phyloP scores from a whole-genome alignment of 2,888 invertebrate genomes.

The Alsophila aescularia region DNA sequence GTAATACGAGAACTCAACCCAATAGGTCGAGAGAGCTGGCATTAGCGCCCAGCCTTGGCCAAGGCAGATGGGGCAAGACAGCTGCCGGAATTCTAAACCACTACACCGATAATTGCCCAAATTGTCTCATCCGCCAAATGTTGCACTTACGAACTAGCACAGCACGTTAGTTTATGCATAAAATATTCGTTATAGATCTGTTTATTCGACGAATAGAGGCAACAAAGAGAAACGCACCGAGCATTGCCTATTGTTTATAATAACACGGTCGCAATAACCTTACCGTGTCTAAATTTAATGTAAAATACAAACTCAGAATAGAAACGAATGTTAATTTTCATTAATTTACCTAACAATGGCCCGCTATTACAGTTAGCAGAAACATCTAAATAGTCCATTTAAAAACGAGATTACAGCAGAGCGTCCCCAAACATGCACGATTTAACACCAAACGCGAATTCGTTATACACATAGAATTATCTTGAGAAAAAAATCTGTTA shows the following conservation, averaged over 20 bases:
- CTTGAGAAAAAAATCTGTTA: constrained; percentile 76
- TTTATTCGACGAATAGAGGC: constrained; percentile 9
- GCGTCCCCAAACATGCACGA: constrained; percentile 73
- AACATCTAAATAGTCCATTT: constrained; percentile 79
- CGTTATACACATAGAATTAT: constrained; percentile 82
- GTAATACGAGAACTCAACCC: constrained; percentile 67
- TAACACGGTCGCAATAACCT: constrained; percentile 40
- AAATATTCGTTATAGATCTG: constrained; percentile 17
- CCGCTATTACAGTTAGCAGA: constrained; percentile 63
- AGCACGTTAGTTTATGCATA: constrained; percentile 13
- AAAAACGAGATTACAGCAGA: constrained; percentile 70
- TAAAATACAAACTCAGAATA: constrained; percentile 41
- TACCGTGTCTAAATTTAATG: constrained; percentile 44
- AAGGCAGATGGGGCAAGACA: constrained; percentile 64
- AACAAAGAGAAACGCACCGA: constrained; percentile 25
- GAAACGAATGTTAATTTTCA: constrained; percentile 62
- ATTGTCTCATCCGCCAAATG: constrained; percentile 73
- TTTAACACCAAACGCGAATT: constrained; percentile 82
- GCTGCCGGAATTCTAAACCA: constrained; percentile 78
- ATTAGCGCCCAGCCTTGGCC: constrained; percentile 53
- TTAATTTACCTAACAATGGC: constrained; percentile 75
- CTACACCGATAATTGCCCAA: constrained; percentile 75
- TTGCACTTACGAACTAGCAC: constrained; percentile 37
- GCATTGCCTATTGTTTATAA: constrained; percentile 41
- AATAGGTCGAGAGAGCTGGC: constrained; percentile 56